Conservation (phyloP, 2,888 invertebrate genomes). For the Drosophila rellima region DNA sequence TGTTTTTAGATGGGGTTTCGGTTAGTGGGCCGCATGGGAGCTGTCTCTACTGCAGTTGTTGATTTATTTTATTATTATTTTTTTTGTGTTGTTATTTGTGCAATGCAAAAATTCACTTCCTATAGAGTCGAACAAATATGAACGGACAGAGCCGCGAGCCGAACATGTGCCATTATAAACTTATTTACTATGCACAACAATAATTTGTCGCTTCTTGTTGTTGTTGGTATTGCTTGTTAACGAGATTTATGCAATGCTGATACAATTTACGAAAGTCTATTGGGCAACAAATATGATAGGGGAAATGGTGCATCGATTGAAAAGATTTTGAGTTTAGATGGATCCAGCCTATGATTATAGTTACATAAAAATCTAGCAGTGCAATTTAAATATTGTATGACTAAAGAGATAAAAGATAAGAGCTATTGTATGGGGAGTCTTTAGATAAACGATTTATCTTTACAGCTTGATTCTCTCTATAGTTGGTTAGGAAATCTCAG, state of each 20-base stretch:
- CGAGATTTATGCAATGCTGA: conserved; percentile 69
- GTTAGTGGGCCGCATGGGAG: conserved; percentile 76
- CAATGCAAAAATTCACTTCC: conserved; percentile 69
- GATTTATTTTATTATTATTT: conserved; percentile 12
- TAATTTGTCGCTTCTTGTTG: conserved; percentile 64
- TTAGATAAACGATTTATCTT: background rate
- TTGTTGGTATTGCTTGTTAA: conserved; percentile 22
- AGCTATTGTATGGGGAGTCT: background rate
- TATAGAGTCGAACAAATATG: conserved; percentile 43
- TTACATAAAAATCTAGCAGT: too few relatives aligned
- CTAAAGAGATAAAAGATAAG: background rate
- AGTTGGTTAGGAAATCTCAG: background rate
- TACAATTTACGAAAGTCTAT: conserved; percentile 35
- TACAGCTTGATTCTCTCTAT: background rate
- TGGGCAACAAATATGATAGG: conserved; percentile 20
- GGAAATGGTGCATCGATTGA: conserved; percentile 27
- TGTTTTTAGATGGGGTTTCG: conserved; percentile 70
- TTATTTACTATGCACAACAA: conserved; percentile 36
- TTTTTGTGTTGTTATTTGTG: conserved; percentile 21
- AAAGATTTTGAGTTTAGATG: conserved; percentile 10
- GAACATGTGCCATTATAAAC: conserved; percentile 65
- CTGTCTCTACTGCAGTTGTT: conserved; percentile 21
- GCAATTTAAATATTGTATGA: background rate
- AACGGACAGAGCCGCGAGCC: conserved; percentile 47
- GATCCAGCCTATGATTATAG: background rate